phyloP scores from a whole-genome alignment of 2,797 vertebrate genomes.

The Ciconia nigra region DNA sequence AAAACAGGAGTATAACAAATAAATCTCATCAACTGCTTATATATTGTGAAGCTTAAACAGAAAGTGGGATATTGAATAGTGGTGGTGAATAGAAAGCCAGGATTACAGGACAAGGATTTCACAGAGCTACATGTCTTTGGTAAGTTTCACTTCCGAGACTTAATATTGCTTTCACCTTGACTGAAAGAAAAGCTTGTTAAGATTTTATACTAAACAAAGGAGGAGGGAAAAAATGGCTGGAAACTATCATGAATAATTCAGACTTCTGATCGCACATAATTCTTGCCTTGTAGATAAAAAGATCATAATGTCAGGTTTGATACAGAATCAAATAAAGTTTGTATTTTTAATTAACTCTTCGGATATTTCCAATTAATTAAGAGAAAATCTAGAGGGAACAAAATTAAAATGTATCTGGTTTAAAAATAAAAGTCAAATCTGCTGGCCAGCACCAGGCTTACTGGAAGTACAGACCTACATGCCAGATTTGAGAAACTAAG shows the following conservation, averaged over 20 bases:
- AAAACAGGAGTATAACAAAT: slow-evolving; percentile 56
- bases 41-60: slow-evolving; percentile 49
- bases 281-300: slow-evolving; percentile 43
- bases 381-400: background rate
- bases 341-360: slow-evolving; percentile 41
- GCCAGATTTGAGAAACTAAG: background rate
- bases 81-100: slow-evolving; percentile 51
- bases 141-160: slow-evolving; percentile 38
- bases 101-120: slow-evolving; percentile 64
- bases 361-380: slow-evolving; percentile 2
- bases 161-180: slow-evolving; percentile 64
- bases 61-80: slow-evolving; percentile 57
- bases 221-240: slow-evolving; percentile 6
- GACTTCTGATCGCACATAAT: background rate
- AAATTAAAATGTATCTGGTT: background rate
- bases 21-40: slow-evolving; percentile 58
- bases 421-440: background rate
- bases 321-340: background rate
- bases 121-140: slow-evolving; percentile 33
- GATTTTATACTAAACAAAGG: slow-evolving; percentile 50
- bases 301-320: slow-evolving; percentile 25
- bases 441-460: background rate
- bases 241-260: slow-evolving; percentile 59
- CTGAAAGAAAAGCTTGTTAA: slow-evolving; percentile 48
- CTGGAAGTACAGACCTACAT: background rate